A percentile compares a stretch with the other conserved stretches of the same genome.
phyloP scores from a whole-genome alignment of 2,797 vertebrate genomes.

The Semotilus atromaculatus region DNA sequence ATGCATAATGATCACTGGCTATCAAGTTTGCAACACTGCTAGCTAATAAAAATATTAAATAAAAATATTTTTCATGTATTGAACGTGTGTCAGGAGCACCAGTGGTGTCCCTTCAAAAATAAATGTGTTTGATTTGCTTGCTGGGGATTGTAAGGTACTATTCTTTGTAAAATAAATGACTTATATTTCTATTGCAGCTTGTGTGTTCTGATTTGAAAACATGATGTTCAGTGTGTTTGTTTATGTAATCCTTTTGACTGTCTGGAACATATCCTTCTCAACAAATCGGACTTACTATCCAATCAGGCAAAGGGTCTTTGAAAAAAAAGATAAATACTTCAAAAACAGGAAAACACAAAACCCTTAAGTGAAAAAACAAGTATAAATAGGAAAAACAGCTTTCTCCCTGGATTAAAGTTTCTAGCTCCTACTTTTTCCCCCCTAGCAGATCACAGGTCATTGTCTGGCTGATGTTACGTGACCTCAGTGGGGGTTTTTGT shows the following conservation, averaged over 20 bases:
- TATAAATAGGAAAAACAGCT: constrained; percentile 60
- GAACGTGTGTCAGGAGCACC: background rate
- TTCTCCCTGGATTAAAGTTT: constrained; percentile 60
- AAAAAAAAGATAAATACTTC: background rate
- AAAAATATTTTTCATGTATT: too few species aligned
- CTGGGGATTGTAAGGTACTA: background rate
- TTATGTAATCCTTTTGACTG: constrained; percentile 43
- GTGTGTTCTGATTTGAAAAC: constrained; percentile 23
- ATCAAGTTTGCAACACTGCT: background rate
- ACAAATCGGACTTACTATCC: constrained; percentile 43
- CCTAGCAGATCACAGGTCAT: constrained; percentile 50
- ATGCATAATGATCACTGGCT: background rate
- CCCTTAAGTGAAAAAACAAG: constrained; percentile 58
- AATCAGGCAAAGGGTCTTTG: background rate
- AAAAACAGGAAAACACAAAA: background rate
- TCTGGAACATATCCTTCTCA: constrained; percentile 52
- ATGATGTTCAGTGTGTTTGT: constrained; percentile 21
- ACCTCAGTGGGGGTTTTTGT: constrained; percentile 43
- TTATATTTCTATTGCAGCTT: constrained; percentile 12
- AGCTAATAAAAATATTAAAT: background rate
- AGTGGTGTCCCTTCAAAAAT: background rate
- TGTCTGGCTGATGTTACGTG: constrained; percentile 49
- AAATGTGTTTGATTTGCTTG: background rate
- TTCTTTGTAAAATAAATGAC: background rate
- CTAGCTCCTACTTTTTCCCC: constrained; percentile 44